These are phyloP conservation scores for Erythrolamprus reginae DNA, from an alignment of 2,113 vertebrate species.

Conservation along the genomic window DNA sequence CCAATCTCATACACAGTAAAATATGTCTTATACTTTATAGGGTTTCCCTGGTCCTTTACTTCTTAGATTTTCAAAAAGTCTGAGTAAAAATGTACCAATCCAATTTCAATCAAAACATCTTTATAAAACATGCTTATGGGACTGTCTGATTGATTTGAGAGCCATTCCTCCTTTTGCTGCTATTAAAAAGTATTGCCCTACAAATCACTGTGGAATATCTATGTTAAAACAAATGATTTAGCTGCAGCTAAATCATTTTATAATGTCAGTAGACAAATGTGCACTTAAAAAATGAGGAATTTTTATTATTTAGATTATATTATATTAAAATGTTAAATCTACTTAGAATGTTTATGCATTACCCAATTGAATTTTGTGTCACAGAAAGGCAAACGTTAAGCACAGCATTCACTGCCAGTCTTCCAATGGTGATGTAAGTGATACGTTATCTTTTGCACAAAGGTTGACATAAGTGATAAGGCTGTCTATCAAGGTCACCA, in stretches of 20 bases:
- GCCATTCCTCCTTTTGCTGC: not conserved
- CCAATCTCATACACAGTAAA: not conserved
- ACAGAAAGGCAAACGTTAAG: not conserved
- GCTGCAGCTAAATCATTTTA: not conserved
- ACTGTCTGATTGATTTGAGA: fast-evolving
- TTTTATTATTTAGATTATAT: not conserved
- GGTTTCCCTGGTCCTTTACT: not conserved
- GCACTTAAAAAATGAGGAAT: not conserved
- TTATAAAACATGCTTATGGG: not conserved
- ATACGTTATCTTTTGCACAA: not conserved
- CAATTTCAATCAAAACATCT: not conserved
- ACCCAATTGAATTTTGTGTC: not conserved
- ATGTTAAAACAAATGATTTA: not conserved
- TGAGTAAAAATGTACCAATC: not conserved
- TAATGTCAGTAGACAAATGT: not conserved
- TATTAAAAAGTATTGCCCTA: not conserved
- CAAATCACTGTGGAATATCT: not conserved
- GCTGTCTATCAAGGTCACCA: not conserved
- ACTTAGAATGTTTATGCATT: not conserved
- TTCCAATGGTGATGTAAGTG: not conserved
- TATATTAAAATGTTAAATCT: not conserved
- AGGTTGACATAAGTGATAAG: not conserved
- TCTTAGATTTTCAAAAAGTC: not conserved
- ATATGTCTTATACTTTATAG: not conserved
- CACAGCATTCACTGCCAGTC: not conserved